Percentiles rank a stretch among this genome's conserved stretches.
These are phyloP conservation scores for Catharus minimus DNA, from an alignment of 2,113 vertebrate species.

Conservation along the genomic window DNA sequence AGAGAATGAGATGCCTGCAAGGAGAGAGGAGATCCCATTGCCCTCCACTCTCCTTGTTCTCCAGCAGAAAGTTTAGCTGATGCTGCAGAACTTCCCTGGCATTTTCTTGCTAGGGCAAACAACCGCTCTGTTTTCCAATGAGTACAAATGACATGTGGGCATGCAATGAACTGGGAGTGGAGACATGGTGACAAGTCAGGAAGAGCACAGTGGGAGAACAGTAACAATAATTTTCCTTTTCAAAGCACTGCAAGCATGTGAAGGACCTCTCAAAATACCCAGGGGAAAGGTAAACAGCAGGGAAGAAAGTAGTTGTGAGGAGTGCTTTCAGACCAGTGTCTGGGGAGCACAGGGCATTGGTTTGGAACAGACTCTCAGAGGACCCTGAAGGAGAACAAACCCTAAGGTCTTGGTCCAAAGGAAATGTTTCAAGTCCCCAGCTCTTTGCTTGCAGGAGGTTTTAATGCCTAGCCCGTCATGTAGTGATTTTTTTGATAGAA, in stretches of 20 bases:
- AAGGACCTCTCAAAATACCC: background rate
- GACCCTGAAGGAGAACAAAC: background rate
- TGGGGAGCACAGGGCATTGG: background rate
- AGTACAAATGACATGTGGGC: background rate
- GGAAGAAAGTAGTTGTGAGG: background rate
- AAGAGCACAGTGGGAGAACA: background rate
- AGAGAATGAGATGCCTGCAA: background rate
- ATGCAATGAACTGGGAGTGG: background rate
- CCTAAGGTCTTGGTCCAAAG: background rate
- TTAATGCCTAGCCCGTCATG: background rate
- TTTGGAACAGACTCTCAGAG: background rate
- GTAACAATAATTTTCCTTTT: background rate
- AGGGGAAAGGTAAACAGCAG: background rate
- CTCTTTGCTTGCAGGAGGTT: background rate
- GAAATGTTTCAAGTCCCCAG: background rate
- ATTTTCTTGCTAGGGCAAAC: background rate
- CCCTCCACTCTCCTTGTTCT: background rate
- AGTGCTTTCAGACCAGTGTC: background rate
- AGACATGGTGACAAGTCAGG: background rate
- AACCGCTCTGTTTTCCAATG: background rate
- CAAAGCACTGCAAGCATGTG: background rate
- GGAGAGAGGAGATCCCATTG: background rate
- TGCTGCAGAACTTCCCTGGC: background rate
- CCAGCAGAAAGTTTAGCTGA: slow-evolving; percentile 6
- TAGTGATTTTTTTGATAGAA: background rate